phyloP scores from a whole-genome alignment of 2,797 vertebrate genomes.

The Huso huso region DNA sequence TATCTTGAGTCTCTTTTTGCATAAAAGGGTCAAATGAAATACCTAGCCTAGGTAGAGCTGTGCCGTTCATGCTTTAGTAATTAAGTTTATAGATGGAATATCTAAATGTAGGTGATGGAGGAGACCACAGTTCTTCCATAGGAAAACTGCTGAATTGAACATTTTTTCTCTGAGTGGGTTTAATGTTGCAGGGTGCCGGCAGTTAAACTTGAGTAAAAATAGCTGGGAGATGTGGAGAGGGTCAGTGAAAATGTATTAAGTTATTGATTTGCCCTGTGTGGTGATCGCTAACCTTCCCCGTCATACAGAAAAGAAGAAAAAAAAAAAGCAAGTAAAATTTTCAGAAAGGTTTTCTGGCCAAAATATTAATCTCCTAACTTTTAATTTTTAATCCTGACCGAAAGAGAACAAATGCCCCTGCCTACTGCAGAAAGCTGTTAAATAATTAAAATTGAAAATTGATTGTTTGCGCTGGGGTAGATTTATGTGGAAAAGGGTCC shows the following conservation, averaged over 20 bases:
- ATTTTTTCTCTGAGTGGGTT: slow-evolving; percentile 34
- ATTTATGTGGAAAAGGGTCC: slow-evolving; percentile 75
- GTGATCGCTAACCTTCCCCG: slow-evolving; percentile 51
- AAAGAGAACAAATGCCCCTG: slow-evolving; percentile 69
- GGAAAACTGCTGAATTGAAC: slow-evolving; percentile 57
- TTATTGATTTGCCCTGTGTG: slow-evolving; percentile 56
- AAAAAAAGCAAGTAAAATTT: slow-evolving; percentile 46
- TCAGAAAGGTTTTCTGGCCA: slow-evolving; percentile 39
- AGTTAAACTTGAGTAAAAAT: slow-evolving; percentile 45
- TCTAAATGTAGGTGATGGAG: slow-evolving; percentile 42
- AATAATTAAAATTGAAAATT: slow-evolving; percentile 95
- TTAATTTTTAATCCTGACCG: slow-evolving; percentile 73
- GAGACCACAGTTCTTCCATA: slow-evolving; percentile 38
- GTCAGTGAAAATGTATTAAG: slow-evolving; percentile 59
- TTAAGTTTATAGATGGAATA: slow-evolving; percentile 65
- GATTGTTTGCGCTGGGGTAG: slow-evolving; percentile 81
- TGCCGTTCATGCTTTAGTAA: slow-evolving; percentile 45
- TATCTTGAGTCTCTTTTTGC: neutral
- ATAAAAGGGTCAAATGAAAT: slow-evolving; percentile 53
- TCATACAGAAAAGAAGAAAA: slow-evolving; percentile 29
- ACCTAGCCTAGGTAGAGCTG: slow-evolving; percentile 29
- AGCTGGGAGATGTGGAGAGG: slow-evolving; percentile 22
- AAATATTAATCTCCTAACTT: slow-evolving; percentile 75
- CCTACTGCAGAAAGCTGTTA: slow-evolving; percentile 66
- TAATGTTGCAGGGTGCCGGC: slow-evolving; percentile 34